phyloP scores from a whole-genome alignment of 2,797 vertebrate species.

The Cossypha heuglini region DNA sequence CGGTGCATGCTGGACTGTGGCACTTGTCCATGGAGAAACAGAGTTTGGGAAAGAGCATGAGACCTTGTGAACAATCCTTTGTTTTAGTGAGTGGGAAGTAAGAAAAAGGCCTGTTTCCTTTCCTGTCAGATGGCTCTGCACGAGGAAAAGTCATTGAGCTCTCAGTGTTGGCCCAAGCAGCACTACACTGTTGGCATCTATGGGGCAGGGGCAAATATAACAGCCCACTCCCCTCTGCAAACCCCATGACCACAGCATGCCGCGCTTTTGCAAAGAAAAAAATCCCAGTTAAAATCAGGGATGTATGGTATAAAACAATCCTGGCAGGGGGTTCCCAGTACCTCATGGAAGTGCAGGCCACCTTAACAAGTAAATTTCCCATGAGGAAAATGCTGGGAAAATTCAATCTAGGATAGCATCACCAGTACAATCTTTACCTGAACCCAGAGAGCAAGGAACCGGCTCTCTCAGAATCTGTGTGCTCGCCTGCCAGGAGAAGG shows the following conservation, averaged over 20 bases:
- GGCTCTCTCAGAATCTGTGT: neutral
- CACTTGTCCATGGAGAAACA: neutral
- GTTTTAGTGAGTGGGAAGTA: conserved; percentile 20
- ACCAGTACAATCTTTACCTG: neutral
- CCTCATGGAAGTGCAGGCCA: neutral
- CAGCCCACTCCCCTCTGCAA: neutral
- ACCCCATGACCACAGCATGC: neutral
- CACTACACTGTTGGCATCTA: accelerated
- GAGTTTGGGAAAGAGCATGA: neutral
- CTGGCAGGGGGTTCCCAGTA: neutral
- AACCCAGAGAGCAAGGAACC: neutral
- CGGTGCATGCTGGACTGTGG: neutral
- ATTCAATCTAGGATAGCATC: neutral
- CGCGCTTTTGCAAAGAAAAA: neutral
- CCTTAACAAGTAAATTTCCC: neutral
- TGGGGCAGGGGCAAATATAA: too few species aligned
- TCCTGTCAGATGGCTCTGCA: neutral
- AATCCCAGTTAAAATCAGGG: neutral
- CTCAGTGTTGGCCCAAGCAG: accelerated
- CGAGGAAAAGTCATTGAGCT: accelerated
- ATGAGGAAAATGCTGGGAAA: neutral
- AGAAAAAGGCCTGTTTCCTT: neutral
- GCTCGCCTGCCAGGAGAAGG: neutral
- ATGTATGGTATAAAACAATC: accelerated
- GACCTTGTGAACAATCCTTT: conserved; percentile 22